Percentiles rank a stretch among this genome's conserved stretches.
phyloP scores from a whole-genome alignment of 2,113 vertebrate genomes.

The Chaetops frenatus region DNA sequence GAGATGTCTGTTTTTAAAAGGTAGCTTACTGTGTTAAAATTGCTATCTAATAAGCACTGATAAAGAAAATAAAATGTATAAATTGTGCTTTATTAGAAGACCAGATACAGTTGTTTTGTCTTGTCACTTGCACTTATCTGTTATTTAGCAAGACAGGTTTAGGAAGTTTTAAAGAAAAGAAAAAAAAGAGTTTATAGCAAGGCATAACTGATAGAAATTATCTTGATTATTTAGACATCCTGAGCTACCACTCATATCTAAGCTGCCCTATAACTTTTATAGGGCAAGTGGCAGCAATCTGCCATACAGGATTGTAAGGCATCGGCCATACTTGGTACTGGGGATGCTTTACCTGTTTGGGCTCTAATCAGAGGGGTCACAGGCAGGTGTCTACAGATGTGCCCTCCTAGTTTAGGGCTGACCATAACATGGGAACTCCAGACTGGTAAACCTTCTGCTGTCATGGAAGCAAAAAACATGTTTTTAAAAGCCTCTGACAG shows the following conservation, averaged over 20 bases:
- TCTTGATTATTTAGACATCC: fast-evolving
- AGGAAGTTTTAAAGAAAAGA: neutral
- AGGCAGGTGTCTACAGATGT: fast-evolving
- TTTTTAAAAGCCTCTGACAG: neutral
- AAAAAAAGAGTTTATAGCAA: neutral
- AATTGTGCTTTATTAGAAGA: neutral
- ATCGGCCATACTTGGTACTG: fast-evolving
- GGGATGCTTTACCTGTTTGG: neutral
- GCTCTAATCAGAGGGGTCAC: neutral
- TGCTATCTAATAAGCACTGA: neutral
- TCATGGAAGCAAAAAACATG: neutral
- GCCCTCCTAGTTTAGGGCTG: neutral
- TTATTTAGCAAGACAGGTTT: neutral
- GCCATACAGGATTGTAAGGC: fast-evolving
- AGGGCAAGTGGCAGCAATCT: neutral
- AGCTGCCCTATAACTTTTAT: neutral
- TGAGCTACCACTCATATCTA: neutral
- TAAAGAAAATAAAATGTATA: neutral
- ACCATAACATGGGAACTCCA: neutral
- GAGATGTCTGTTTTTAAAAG: neutral
- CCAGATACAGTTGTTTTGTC: neutral
- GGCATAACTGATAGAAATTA: neutral
- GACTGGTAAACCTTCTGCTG: neutral
- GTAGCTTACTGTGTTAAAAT: neutral
- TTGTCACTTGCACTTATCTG: neutral